Evolutionary conservation across 2,797 vertebrate genomes (phyloP).

Genomic region (Lacerta viridis): DNA sequence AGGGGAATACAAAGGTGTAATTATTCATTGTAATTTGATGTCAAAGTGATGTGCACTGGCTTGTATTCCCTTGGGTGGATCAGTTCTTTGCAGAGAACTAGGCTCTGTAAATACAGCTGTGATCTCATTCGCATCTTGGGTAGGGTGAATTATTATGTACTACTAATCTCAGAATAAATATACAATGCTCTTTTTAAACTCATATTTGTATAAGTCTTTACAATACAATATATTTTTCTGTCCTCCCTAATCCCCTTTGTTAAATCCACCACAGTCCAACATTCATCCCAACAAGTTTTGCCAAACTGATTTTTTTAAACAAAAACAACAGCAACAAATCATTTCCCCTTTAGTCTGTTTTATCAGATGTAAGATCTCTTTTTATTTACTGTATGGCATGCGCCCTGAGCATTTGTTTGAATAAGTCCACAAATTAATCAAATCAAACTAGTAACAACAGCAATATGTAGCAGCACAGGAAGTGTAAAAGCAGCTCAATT

Average conservation of each 20-base stretch:
- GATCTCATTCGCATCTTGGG: not conserved
- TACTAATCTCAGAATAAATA: not conserved
- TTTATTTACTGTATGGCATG: not conserved
- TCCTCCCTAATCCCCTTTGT: not conserved
- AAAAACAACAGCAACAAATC: too few species aligned
- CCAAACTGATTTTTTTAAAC: not conserved
- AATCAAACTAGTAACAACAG: not conserved
- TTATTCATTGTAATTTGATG: conserved; percentile 16
- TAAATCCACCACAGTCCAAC: not conserved
- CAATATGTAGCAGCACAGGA: not conserved
- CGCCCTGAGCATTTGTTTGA: not conserved
- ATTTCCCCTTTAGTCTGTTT: not conserved
- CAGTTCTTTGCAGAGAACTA: not conserved
- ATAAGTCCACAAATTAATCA: not conserved
- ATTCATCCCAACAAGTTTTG: conserved; percentile 1
- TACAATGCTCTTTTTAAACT: not conserved
- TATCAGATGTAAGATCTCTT: not conserved
- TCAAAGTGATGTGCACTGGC: conserved; percentile 1
- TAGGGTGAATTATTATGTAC: not conserved
- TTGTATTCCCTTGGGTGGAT: conserved; percentile 4
- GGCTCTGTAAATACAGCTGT: conserved; percentile 3
- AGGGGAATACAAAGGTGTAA: conserved; percentile 22
- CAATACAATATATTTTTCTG: not conserved
- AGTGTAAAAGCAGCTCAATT: not conserved
- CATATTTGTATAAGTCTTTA: not conserved